Base-by-base conservation (phyloP, 2,113 vertebrate genomes). In the Riparia riparia region DNA sequence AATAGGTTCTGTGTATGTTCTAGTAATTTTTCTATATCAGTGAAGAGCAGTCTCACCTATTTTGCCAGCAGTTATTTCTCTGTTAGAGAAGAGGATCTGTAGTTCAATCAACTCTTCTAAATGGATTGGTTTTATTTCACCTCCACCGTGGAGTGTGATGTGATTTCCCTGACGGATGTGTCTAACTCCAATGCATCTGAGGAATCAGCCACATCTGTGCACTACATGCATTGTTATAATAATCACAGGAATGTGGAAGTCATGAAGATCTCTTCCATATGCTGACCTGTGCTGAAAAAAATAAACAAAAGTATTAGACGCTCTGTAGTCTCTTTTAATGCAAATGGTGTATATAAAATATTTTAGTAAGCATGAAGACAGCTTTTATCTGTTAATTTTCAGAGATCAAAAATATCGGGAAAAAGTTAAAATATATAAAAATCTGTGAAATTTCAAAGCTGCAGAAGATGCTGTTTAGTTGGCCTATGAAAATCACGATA, bases 151-250 rank as follows among this genome's bases (percentile, higher is more conserved):
- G 44, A 19, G 24, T 34, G 70, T 61, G 53, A 51, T 25, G 22
- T 61, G 32, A 34, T 80, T 54, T 86, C 45, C 37, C 42, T 22
- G 28, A 1, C 32, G 58, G 31, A 63, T 16, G 32, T 34, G 14
- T 20, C 20, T 21, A 44, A 41, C 37, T 65, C 21, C 63, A 14
- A 1, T 0, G 3, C 6, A 1, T 45, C 56, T 72, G 31, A 61
- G 32, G 32, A 65, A 51, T 60, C 17, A 15, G n/a, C 19, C 58
- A 61, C 58, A 53, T 65, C 49, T 76, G 58, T 32, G 32, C 26
- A 24, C 44, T 6, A 14, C 24, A 19, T 0, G 0, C 10, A 4
- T 17, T 80, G 9, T 61, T 57, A 1, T 3, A 70, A 34, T 2
- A 26, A 51, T 47, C 50, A 42, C 25, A 42, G 51, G 7, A 65